Percentiles rank a stretch among this genome's conserved stretches.
Conservation (phyloP, 2,888 invertebrate species). For the Philhelius pedissequus region DNA sequence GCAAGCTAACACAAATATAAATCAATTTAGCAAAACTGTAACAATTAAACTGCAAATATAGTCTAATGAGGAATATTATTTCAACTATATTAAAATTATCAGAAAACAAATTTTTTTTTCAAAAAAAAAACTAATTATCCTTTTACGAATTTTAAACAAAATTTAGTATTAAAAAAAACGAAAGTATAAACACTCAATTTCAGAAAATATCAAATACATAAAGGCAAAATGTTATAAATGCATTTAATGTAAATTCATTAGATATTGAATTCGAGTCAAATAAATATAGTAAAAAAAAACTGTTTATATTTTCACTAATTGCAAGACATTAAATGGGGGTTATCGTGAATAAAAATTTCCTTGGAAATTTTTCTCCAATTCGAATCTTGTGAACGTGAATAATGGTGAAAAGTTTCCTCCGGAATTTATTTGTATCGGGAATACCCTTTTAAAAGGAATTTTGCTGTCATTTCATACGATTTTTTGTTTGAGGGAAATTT, state of each 20-base stretch:
- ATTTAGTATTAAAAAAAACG: not conserved
- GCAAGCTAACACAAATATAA: slow-evolving; percentile 38
- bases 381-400: no score
- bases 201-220: slow-evolving; percentile 44
- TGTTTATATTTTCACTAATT: not conserved
- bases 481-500: no score
- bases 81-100: slow-evolving; percentile 13
- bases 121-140: slow-evolving; percentile 6
- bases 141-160: slow-evolving; percentile 46
- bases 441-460: no score
- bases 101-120: slow-evolving; percentile 7
- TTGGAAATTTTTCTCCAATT: no score
- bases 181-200: slow-evolving; percentile 18
- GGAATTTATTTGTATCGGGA: no score
- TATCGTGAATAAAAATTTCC: no score
- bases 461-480: no score
- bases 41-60: slow-evolving; percentile 17
- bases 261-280: slow-evolving; percentile 65
- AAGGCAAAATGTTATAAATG: slow-evolving; percentile 40
- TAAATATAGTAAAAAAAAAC: slow-evolving; percentile 34
- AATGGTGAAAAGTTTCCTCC: no score
- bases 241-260: slow-evolving; percentile 65
- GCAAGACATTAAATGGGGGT: not conserved
- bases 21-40: slow-evolving; percentile 33
- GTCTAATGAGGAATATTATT: not conserved